Base-by-base conservation (phyloP, 2,888 invertebrate genomes). In the Drosophila anomelani region DNA sequence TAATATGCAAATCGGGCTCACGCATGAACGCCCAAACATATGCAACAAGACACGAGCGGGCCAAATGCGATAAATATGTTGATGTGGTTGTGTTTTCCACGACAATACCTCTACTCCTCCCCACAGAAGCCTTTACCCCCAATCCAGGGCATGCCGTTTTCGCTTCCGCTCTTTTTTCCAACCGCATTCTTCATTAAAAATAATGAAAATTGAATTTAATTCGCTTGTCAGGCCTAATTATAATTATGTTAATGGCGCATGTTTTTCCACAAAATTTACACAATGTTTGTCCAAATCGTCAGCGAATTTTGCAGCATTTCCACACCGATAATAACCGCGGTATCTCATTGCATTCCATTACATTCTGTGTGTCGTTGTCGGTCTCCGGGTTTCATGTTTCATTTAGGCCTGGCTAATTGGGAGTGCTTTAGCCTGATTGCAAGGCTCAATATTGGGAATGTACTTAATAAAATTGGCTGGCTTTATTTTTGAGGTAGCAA, bases 181-280 rank as follows among this genome's bases (percentile, higher is more conserved):
- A 9, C 17, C 44, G 41, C 54, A 54, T 55, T 57, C 74, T 79
- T 79, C 79, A 80, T 80, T 85, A 77, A 82, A 83, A 71, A 71
- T 78, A 83, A 85, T 83, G 81, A 77, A 70, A 82, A 85, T 85
- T 74, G 80, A 83, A 81, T 87, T 84, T 69, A 71, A 79, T 81
- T 76, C 53, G 76, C 75, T 75, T 84, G 87, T 81, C 88, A 69
- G 51, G 51, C 60, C 87, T 75, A 82, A 82, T 88, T 82, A 79
- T 88, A 82, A 85, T 88, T 88, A 81, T 75, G 77, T 79, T 75
- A 82, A 85, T 88, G 78, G 77, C 69, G 63, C 72, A 77, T 79
- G 77, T 85, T 85, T 49, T 73, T 63, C 70, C 74, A 76, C 70
- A 79, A 87, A 43, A 66, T 51, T 74, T 81, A 74, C 67, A 74